Conservation (phyloP, 2,888 invertebrate species). For the Diaprepes abbreviatus region DNA sequence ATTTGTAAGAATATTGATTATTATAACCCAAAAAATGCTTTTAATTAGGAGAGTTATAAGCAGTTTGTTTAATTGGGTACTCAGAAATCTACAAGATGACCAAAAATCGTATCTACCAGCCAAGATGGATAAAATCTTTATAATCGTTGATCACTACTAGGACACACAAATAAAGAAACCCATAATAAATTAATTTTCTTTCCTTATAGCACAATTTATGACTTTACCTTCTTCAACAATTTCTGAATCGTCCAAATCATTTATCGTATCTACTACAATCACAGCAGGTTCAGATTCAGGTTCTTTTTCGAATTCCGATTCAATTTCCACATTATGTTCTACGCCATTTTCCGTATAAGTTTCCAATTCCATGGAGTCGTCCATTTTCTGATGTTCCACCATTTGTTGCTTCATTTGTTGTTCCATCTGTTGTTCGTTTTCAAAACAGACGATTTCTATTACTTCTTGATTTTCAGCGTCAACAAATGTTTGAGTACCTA, state of each 20-base stretch:
- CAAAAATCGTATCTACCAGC: too few relatives aligned
- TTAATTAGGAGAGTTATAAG: too few relatives aligned
- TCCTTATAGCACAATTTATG: too few relatives aligned
- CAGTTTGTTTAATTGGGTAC: too few relatives aligned
- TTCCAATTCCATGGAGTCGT: slow-evolving; percentile 34
- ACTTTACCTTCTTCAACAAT: slow-evolving; percentile 14
- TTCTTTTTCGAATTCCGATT: slow-evolving; percentile 3
- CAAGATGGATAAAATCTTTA: too few relatives aligned
- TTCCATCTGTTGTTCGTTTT: slow-evolving; percentile 23
- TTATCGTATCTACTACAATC: slow-evolving; percentile 33
- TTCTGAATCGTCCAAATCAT: slow-evolving; percentile 26
- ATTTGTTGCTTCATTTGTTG: slow-evolving; percentile 25
- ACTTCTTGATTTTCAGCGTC: slow-evolving; percentile 32
- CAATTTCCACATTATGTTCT: background rate
- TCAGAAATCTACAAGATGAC: too few relatives aligned
- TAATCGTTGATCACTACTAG: too few relatives aligned
- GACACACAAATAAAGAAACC: too few relatives aligned
- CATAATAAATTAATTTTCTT: too few relatives aligned
- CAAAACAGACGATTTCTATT: slow-evolving; percentile 43
- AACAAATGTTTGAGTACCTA: slow-evolving; percentile 30
- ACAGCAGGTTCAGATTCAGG: slow-evolving; percentile 34
- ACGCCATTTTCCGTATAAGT: slow-evolving; percentile 20
- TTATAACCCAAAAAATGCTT: too few relatives aligned
- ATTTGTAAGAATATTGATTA: too few relatives aligned
- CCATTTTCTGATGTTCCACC: slow-evolving; percentile 16